These are phyloP conservation scores for Drosophila barbarae DNA, from an alignment of 2,888 invertebrate species.

Conservation along the genomic window DNA sequence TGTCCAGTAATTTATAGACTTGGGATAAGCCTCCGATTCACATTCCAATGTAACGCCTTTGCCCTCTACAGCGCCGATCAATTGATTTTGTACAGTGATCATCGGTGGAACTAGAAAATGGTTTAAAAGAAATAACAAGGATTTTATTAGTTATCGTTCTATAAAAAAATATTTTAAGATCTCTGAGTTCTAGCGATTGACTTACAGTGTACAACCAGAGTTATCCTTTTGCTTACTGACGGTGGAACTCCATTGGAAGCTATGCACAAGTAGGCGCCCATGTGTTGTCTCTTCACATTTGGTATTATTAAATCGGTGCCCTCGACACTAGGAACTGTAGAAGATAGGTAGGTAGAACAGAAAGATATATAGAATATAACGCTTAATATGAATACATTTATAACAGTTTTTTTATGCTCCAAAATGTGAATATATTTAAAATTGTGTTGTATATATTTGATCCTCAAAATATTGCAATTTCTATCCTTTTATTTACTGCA, in stretches of 20 bases:
- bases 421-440: too few relatives aligned
- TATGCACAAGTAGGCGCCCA: conserved; percentile 90
- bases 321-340: conserved; percentile 83
- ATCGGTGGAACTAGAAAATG: conserved; percentile 87
- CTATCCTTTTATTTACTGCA: background rate
- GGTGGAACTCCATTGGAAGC: conserved; percentile 92
- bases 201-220: conserved; percentile 91
- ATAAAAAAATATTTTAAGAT: background rate
- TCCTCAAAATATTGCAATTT: background rate
- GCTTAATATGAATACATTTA: too few relatives aligned
- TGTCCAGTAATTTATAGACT: conserved; percentile 91
- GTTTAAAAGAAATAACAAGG: background rate
- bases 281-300: conserved; percentile 87
- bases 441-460: background rate
- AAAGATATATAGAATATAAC: too few relatives aligned
- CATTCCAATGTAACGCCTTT: conserved; percentile 89
- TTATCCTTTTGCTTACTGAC: conserved; percentile 92
- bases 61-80: conserved; percentile 89
- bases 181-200: conserved; percentile 45
- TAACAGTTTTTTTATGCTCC: too few relatives aligned
- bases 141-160: background rate
- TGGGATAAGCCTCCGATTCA: conserved; percentile 91
- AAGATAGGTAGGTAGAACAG: too few relatives aligned
- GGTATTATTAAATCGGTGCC: conserved; percentile 86
- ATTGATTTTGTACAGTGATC: conserved; percentile 90